Evolutionary conservation across 1,140 invertebrate genomes (phyloP).

Genomic region (Wiebesia pumilae): DNA sequence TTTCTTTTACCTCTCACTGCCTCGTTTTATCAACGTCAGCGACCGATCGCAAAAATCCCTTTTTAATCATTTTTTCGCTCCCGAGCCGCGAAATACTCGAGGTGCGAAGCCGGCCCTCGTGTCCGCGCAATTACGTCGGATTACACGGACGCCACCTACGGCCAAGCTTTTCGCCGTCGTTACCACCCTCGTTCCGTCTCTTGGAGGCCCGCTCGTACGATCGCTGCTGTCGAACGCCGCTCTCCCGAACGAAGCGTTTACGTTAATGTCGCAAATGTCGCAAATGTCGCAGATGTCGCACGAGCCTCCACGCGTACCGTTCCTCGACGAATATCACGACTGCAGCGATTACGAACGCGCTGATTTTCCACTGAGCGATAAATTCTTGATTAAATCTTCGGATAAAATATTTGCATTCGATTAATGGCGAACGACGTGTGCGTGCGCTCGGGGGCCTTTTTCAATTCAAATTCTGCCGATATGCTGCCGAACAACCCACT

Average conservation of each 20-base stretch:
- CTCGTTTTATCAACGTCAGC: not conserved
- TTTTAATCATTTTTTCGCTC: not conserved
- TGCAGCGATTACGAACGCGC: too few species aligned
- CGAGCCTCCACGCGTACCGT: too few species aligned
- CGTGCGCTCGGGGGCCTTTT: not conserved
- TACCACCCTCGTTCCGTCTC: too few species aligned
- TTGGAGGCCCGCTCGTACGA: too few species aligned
- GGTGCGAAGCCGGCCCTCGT: too few species aligned
- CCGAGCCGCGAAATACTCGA: not conserved
- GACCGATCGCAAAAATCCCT: not conserved
- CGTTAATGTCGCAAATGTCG: too few species aligned
- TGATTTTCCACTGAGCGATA: not conserved
- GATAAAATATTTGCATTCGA: not conserved
- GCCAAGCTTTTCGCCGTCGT: too few species aligned
- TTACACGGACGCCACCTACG: too few species aligned
- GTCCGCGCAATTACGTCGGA: too few species aligned
- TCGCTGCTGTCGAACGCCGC: not conserved
- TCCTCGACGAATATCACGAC: too few species aligned
- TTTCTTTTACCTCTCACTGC: not conserved
- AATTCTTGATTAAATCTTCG: not conserved
- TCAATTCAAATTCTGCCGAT: not conserved
- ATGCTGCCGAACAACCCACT: not conserved
- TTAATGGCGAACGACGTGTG: not conserved
- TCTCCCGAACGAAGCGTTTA: too few species aligned
- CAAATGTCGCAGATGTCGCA: too few species aligned